These are phyloP conservation scores for Neolamprologus kungweensis DNA, from an alignment of 2,113 vertebrate species.

Conservation along the genomic window DNA sequence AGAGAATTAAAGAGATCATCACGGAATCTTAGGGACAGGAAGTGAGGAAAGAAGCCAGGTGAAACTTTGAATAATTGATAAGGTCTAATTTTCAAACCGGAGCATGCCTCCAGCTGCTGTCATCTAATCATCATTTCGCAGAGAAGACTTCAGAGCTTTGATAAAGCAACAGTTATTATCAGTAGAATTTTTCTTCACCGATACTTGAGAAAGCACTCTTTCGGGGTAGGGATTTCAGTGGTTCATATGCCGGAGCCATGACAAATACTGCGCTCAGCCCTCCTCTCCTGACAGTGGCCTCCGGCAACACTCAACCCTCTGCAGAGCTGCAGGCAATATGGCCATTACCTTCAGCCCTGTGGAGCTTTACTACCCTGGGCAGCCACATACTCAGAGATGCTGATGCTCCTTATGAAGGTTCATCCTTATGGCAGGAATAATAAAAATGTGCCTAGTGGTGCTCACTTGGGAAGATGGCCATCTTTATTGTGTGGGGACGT, in stretches of 20 bases:
- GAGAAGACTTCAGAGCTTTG: conserved; percentile 21
- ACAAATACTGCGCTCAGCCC: conserved; percentile 40
- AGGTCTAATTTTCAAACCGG: conserved; percentile 35
- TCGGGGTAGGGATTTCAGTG: conserved; percentile 22
- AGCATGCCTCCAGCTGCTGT: conserved; percentile 29
- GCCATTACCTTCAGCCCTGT: conserved; percentile 54
- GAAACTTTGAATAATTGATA: conserved; percentile 47
- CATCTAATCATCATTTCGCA: conserved; percentile 37
- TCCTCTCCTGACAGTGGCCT: conserved; percentile 53
- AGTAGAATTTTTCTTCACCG: not conserved
- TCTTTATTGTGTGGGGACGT: conserved; percentile 49
- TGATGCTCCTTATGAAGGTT: conserved; percentile 32
- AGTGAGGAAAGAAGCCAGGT: conserved; percentile 35
- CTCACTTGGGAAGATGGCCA: conserved; percentile 18
- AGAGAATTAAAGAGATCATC: not conserved
- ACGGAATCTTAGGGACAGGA: not conserved
- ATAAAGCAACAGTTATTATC: conserved; percentile 2
- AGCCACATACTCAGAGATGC: conserved; percentile 28
- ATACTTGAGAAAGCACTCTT: not conserved
- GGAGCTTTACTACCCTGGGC: conserved; percentile 38
- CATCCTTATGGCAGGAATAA: conserved; percentile 44
- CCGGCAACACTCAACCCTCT: conserved; percentile 48
- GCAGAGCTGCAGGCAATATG: conserved; percentile 49
- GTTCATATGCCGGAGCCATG: conserved; percentile 46
- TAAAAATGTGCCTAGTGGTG: conserved; percentile 46